Percentiles rank a stretch among this genome's conserved stretches.
Conservation (phyloP, 1,140 invertebrate genomes). For the Notospermus geniculatus region DNA sequence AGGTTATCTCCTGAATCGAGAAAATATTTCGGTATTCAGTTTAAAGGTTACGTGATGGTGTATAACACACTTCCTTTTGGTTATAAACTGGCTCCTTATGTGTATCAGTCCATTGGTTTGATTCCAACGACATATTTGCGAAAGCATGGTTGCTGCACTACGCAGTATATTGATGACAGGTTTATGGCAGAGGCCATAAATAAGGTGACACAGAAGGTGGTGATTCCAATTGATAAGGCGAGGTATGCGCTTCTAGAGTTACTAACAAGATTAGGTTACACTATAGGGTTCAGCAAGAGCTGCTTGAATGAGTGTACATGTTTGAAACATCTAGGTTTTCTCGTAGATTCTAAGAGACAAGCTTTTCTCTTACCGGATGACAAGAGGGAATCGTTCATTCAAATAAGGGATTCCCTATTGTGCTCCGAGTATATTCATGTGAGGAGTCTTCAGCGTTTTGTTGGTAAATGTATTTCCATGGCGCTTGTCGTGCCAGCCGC, state of each 20-base stretch:
- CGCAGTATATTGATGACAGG: constrained; percentile 25
- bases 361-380: constrained; percentile 19
- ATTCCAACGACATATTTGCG: constrained; percentile 21
- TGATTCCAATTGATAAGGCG: neutral
- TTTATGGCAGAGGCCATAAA: neutral
- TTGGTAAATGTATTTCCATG: constrained; percentile 23
- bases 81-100: constrained; percentile 21
- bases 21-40: neutral
- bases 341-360: constrained; percentile 18
- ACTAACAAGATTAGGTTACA: neutral
- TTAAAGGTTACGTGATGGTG: constrained; percentile 10
- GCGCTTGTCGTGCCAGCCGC: constrained; percentile 12
- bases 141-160: neutral
- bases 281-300: constrained; percentile 9
- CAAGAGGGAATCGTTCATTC: constrained; percentile 16
- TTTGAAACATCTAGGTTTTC: constrained; percentile 20
- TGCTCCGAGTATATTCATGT: neutral
- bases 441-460: constrained; percentile 18
- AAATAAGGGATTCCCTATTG: constrained; percentile 17
- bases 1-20: neutral
- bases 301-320: constrained; percentile 8
- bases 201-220: neutral
- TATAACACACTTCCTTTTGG: constrained; percentile 25
- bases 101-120: constrained; percentile 20
- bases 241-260: neutral